A percentile compares a stretch with the other conserved stretches of the same genome.
Evolutionary conservation across 2,113 vertebrate species (phyloP).

Genomic region (Dipodomys spectabilis): DNA sequence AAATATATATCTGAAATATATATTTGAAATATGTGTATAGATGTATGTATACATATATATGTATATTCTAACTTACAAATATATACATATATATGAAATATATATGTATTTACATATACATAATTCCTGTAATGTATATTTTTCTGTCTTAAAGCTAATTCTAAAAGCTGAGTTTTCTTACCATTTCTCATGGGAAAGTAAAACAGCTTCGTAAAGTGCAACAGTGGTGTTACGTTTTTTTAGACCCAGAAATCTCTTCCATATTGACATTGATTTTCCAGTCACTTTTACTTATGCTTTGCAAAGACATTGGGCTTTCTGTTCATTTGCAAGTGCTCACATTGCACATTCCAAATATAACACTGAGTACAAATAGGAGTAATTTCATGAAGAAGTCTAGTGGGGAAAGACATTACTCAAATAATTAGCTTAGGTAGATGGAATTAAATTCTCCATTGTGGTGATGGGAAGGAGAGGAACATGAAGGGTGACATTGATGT

Average conservation of each 20-base stretch:
- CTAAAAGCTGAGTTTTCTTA: not conserved
- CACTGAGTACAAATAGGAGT: not conserved
- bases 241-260: slow-evolving; percentile 2
- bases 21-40: no score
- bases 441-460: slow-evolving; percentile 3
- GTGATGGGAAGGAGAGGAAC: not conserved
- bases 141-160: not conserved
- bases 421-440: not conserved
- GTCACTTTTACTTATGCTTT: not conserved
- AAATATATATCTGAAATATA: no score
- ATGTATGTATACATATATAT: no score
- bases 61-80: no score
- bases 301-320: not conserved
- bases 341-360: not conserved
- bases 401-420: not conserved
- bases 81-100: not conserved
- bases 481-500: not conserved
- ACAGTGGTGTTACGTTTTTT: not conserved
- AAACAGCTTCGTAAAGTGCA: slow-evolving; percentile 29
- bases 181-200: not conserved
- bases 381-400: not conserved
- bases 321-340: slow-evolving; percentile 13
- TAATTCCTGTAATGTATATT: not conserved
- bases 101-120: not conserved
- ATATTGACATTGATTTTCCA: slow-evolving; percentile 8